These are phyloP conservation scores for Eidolon dupreanum DNA, from an alignment of 2,797 vertebrate species.

Conservation along the genomic window DNA sequence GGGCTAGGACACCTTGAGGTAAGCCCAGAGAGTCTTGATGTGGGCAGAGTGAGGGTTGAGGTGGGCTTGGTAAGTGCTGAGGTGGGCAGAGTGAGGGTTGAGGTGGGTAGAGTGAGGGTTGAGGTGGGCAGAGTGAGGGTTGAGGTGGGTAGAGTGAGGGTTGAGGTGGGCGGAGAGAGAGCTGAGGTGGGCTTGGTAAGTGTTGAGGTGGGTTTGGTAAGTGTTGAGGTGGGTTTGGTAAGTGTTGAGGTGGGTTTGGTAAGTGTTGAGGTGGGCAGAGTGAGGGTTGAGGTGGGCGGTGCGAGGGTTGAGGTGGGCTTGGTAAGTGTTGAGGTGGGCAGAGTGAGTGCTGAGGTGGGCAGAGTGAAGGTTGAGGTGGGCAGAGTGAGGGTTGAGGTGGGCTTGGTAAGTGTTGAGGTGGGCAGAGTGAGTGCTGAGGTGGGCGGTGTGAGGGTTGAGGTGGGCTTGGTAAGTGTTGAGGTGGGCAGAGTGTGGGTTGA, in stretches of 20 bases:
- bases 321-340: not conserved
- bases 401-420: not conserved
- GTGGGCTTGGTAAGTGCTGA: not conserved
- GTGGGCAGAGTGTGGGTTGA: not conserved
- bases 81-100: not conserved
- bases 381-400: not conserved
- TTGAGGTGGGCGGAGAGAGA: not conserved
- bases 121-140: not conserved
- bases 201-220: not conserved
- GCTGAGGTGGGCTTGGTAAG: not conserved
- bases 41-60: not conserved
- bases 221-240: not conserved
- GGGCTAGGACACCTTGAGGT: conserved; percentile 41
- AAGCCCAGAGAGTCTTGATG: conserved; percentile 34
- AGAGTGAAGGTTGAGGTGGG: not conserved
- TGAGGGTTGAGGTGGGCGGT: no score
- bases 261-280: conserved; percentile 21
- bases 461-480: not conserved
- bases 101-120: not conserved
- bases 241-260: not conserved
- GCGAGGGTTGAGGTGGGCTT: not conserved
- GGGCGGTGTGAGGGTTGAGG: not conserved
- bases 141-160: not conserved
- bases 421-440: no score
- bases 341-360: no score